A percentile compares a stretch with the other conserved stretches of the same genome.
phyloP scores from a whole-genome alignment of 1,140 invertebrate genomes.

The Hyposmocoma kahamanoa region DNA sequence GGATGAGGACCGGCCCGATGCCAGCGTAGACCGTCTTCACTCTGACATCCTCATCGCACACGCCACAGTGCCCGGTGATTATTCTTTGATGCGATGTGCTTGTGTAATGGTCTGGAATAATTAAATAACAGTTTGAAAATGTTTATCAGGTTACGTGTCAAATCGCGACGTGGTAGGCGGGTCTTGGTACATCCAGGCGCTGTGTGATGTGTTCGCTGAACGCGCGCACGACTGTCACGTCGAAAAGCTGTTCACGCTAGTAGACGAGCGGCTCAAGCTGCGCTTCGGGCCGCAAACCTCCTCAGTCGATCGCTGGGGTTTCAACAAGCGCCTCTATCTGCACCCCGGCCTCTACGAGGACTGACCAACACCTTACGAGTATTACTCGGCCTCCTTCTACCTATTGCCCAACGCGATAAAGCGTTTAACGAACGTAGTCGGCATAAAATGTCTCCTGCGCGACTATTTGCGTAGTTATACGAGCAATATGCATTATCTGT shows the following conservation, averaged over 20 bases:
- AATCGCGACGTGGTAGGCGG: conserved; percentile 77
- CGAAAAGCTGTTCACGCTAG: conserved; percentile 79
- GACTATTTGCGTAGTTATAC: no score
- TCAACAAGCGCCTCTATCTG: conserved; percentile 77
- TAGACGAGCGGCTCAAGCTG: conserved; percentile 66
- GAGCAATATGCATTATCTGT: no score
- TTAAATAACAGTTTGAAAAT: not conserved
- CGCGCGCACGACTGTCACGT: conserved; percentile 78
- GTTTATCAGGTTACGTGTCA: conserved; percentile 74
- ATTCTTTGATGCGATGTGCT: not conserved
- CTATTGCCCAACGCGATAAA: no score
- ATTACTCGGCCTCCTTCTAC: no score
- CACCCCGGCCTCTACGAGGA: conserved; percentile 75
- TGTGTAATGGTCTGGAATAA: no score
- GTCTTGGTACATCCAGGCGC: conserved; percentile 84
- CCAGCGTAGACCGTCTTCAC: conserved; percentile 52
- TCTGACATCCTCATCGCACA: conserved; percentile 80
- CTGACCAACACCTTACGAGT: not conserved
- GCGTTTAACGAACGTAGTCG: no score
- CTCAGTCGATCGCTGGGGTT: conserved; percentile 72
- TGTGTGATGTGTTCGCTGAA: conserved; percentile 84
- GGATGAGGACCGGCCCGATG: conserved; percentile 3
- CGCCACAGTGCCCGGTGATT: conserved; percentile 76
- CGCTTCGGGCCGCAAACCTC: conserved; percentile 73
- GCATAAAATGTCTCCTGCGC: no score